Evolutionary conservation across 2,113 vertebrate genomes (phyloP).

Genomic region (Nyctereutes procyonoides): DNA sequence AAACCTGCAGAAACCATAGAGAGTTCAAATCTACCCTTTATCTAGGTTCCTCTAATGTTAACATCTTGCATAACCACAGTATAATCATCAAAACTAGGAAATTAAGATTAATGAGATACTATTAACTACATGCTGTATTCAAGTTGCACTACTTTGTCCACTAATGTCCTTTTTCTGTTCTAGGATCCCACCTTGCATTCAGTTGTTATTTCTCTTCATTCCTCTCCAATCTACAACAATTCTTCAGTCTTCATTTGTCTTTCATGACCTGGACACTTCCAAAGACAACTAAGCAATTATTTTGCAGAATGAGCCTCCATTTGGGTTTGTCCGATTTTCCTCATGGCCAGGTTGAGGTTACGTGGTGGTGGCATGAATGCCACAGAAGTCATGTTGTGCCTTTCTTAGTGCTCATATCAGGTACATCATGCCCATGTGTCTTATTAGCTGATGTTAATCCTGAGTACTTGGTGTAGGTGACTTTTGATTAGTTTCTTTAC

Average conservation of each 20-base stretch:
- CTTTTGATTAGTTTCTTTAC: neutral
- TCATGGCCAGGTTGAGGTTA: neutral
- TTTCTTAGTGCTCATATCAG: neutral
- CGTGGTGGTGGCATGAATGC: neutral
- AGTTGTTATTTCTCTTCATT: neutral
- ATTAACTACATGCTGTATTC: neutral
- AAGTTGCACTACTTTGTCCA: neutral
- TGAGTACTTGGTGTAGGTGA: neutral
- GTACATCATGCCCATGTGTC: neutral
- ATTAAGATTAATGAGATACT: neutral
- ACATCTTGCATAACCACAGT: neutral
- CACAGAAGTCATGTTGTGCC: neutral
- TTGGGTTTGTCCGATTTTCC: neutral
- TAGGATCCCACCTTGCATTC: neutral
- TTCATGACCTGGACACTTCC: neutral
- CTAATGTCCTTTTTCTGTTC: neutral
- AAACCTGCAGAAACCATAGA: neutral
- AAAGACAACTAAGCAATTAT: conserved; percentile 10
- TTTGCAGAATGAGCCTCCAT: neutral
- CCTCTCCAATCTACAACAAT: neutral
- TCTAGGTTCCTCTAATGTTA: neutral
- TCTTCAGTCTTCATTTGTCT: neutral
- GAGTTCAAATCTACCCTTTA: neutral
- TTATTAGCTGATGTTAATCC: neutral
- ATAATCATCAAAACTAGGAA: neutral